A percentile compares a stretch with the other conserved stretches of the same genome.
These are phyloP conservation scores for Drosophila lacertosa DNA, from an alignment of 1,140 invertebrate genomes.

Conservation along the genomic window DNA sequence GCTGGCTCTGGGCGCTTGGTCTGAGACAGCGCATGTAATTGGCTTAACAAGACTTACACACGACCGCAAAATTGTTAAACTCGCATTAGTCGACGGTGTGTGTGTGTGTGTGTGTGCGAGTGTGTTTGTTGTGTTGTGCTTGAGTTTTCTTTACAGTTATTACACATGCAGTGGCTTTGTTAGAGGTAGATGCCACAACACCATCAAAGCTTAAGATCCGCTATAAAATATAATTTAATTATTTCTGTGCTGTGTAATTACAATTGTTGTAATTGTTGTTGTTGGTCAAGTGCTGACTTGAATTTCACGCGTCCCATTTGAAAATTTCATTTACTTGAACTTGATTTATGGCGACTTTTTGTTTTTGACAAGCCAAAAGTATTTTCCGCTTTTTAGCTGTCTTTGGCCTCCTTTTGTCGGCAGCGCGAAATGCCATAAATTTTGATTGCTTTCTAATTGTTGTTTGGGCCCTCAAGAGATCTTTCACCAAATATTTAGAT, in stretches of 20 bases:
- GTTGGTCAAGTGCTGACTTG: conserved; percentile 43
- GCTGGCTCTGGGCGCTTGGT: conserved; percentile 2
- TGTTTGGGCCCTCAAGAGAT: conserved; percentile 23
- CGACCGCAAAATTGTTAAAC: conserved; percentile 70
- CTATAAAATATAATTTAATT: conserved; percentile 79
- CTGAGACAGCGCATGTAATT: conserved; percentile 63
- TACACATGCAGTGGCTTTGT: conserved; percentile 41
- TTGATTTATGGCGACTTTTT: conserved; percentile 67
- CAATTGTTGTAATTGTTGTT: conserved; percentile 46
- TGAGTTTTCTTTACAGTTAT: conserved; percentile 67
- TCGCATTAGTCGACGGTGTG: conserved; percentile 55
- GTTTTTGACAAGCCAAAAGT: conserved; percentile 65
- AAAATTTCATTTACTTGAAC: conserved; percentile 58
- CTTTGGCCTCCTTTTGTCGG: conserved; percentile 28
- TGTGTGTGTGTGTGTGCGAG: conserved; percentile 12
- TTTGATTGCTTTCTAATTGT: conserved; percentile 49
- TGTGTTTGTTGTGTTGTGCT: conserved; percentile 13
- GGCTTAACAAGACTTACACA: conserved; percentile 72
- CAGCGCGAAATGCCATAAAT: conserved; percentile 10
- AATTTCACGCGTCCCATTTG: conserved; percentile 39
- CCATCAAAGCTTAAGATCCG: conserved; percentile 40
- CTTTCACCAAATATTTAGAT: conserved; percentile 38
- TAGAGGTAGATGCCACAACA: conserved; percentile 25
- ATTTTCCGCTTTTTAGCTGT: conserved; percentile 41
- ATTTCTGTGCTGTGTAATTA: conserved; percentile 66